Evolutionary conservation across 2,888 invertebrate species (phyloP), one percentile per base, ranked within the genome.

Genomic region (Drosophila kanekoi): DNA sequence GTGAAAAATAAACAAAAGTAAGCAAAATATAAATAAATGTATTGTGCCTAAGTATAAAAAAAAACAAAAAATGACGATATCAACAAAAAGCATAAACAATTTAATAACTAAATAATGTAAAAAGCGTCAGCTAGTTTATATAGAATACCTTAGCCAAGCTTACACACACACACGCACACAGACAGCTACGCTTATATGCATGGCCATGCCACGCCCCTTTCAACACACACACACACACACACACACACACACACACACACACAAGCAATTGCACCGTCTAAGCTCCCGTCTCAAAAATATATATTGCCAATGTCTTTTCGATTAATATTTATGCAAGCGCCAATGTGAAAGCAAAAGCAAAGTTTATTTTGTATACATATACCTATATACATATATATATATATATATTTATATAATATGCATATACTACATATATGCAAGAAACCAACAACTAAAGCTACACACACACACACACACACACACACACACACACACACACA

Each of bases 31-130:
- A 85, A 82, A 85, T 87, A 78, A 84, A 87, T 85, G 70, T 87
- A 85, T 85, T 89, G 85, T 85, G 85, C 85, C 85, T 85, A 85
- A 87, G 83, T 82, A 79, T 87, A 82, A 72, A 59, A 33, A 51
- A 61, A 44, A 20, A 28, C 1, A 11, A 51, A 18, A 16, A 40
- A 54, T 49, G 58, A 60, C 63, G 52, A 61, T 67, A 69, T 67
- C 54, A 65, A 69, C 54, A 67, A 48, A 71, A 67, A 56, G 48
- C 32, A 65, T 60, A 64, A 67, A 63, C 28, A 78, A 61, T 59
- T 60, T 48, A 68, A 52, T 47, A 61, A 43, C 54, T 51, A 53
- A 52, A 52, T 35, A 60, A 64, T 37, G 60, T 49, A 43, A 52
- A 23, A 62, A 38, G 44, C 47, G 43, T 51, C 63, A 76, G 51